A percentile compares a stretch with the other conserved stretches of the same genome.
Evolutionary conservation across 2,797 vertebrate species (phyloP).

Genomic region (Pangasius mekongensis): DNA sequence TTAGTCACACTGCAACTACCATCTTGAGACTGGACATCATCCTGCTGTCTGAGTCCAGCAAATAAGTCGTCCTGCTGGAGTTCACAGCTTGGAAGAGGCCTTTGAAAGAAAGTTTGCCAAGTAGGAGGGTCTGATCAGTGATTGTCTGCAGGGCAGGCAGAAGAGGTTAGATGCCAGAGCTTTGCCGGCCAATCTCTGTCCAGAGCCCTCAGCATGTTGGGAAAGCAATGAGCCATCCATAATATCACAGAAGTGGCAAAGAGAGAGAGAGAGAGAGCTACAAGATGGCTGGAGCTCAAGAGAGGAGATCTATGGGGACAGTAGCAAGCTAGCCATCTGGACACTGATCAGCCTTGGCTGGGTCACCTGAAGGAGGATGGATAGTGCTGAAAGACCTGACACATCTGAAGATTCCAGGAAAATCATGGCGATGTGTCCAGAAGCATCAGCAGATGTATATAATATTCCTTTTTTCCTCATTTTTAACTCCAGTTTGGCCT

Average conservation of each 20-base stretch:
- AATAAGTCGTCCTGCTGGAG: neutral
- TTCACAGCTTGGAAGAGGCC: neutral
- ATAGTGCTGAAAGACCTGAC: neutral
- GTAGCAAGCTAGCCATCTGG: neutral
- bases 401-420: neutral
- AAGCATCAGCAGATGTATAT: neutral
- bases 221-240: neutral
- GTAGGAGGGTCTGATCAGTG: neutral
- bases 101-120: neutral
- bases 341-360: neutral
- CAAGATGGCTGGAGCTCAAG: neutral
- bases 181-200: neutral
- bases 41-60: neutral
- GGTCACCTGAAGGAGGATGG: neutral
- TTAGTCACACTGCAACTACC: neutral
- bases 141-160: neutral
- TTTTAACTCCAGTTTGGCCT: neutral
- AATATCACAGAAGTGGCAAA: neutral
- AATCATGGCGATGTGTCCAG: neutral
- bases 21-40: neutral
- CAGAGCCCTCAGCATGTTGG: neutral
- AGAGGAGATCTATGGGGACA: neutral
- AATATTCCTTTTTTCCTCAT: neutral
- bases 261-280: neutral
- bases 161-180: neutral